These are phyloP conservation scores for Accipiter cooperii DNA, from an alignment of 2,113 vertebrate species.

Conservation along the genomic window DNA sequence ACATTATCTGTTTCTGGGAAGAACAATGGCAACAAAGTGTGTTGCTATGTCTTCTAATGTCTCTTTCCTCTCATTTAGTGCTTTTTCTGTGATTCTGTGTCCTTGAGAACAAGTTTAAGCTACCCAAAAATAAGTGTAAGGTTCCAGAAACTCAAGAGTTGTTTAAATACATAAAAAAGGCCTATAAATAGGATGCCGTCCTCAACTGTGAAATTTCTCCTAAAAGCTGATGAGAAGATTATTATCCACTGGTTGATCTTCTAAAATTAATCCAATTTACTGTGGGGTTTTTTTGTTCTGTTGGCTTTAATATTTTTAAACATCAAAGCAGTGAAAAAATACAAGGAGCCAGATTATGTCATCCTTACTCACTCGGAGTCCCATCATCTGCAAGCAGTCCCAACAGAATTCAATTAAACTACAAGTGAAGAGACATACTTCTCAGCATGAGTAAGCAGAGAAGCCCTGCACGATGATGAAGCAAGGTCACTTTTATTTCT, in stretches of 20 bases:
- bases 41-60: too few species aligned
- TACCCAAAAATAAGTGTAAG: not conserved
- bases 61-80: not conserved
- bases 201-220: constrained; percentile 24
- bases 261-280: constrained; percentile 60
- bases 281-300: not conserved
- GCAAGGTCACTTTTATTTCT: constrained; percentile 56
- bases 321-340: constrained; percentile 48
- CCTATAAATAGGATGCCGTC: not conserved
- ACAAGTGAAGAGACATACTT: not conserved
- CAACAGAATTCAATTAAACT: constrained; percentile 12
- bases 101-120: not conserved
- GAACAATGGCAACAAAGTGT: too few species aligned
- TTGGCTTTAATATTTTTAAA: constrained; percentile 20
- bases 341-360: not conserved
- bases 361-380: not conserved
- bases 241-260: constrained; percentile 27
- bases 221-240: constrained; percentile 45
- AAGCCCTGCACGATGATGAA: constrained; percentile 6
- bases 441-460: not conserved
- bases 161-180: not conserved
- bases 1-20: too few species aligned
- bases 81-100: not conserved
- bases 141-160: not conserved
- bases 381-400: not conserved